A percentile compares a stretch with the other conserved stretches of the same genome.
Evolutionary conservation across 2,888 invertebrate genomes (phyloP).

Genomic region (Thymelicus lineola): DNA sequence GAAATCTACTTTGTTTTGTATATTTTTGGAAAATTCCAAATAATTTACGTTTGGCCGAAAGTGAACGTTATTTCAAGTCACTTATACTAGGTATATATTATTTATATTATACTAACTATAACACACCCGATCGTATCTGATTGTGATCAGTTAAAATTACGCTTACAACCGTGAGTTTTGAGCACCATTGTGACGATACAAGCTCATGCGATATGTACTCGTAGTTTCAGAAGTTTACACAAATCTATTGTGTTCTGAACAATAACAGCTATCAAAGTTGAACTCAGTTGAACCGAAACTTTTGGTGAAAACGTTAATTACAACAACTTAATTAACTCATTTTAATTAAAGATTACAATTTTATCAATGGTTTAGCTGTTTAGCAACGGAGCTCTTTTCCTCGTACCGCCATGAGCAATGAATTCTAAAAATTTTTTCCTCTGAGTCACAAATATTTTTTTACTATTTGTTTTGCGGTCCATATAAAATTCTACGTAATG

Average conservation of each 20-base stretch:
- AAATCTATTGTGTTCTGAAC: neutral
- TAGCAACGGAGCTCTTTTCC: constrained; percentile 8
- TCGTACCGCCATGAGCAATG: constrained; percentile 6
- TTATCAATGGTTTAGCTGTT: neutral
- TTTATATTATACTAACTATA: no score
- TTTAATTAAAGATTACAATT: neutral
- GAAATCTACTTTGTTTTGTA: no score
- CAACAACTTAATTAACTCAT: no score
- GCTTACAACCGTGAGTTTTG: no score
- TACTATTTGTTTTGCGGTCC: neutral
- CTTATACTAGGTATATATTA: no score
- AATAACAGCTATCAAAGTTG: neutral
- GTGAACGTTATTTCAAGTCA: no score
- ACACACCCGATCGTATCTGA: no score
- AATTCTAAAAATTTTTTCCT: constrained; percentile 9
- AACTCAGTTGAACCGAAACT: neutral
- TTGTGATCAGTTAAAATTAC: no score
- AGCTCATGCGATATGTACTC: no score
- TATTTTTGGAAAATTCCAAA: no score
- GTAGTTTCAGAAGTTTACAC: neutral
- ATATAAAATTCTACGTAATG: neutral
- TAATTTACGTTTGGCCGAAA: no score
- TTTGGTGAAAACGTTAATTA: neutral
- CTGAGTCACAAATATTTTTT: constrained; percentile 5
- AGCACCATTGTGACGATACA: no score